Base-by-base conservation (phyloP, 2,113 vertebrate species). In the Charadrius vociferus region DNA sequence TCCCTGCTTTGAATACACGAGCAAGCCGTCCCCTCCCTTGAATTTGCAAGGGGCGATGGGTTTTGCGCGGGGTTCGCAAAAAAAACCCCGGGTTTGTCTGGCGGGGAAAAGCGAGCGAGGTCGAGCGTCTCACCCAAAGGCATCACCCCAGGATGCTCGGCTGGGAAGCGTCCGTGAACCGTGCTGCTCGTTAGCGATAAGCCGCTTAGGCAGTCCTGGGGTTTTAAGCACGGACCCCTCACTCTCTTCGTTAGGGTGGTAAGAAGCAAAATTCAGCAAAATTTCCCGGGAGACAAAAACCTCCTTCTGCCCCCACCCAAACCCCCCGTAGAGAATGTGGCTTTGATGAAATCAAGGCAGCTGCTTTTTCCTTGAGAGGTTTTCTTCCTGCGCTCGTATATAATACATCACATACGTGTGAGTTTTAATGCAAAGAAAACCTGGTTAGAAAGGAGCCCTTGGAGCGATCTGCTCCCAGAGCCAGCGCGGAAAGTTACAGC, bases 261-360 rank as follows among this genome's bases (percentile, higher is more conserved):
- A 71, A 81, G 41, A 62, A 52, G 34, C 3, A 56, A 81, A 70
- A 79, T 59, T 52, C 47, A 55, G 16, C 10, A 47, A 14, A 10
- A 15, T 66, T 79, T 59, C 74, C 32, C 49, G 61, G 18, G 41
- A 70, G 65, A 34, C 3, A 29, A 50, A 94, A 93, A 37, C 19
- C 36, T 22, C 36, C 36, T 29, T 43, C 45, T 53, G 12, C 22
- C 63, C 85, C 26, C 27, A 4, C 14, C 52, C 43, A 5, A 7
- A 1, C 12, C 18, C 13, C 9, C 37, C 37, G 0, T 0, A 26
- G 63, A 89, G 49, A 52, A 53, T 2, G 26, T 1, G 3, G 34
- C 34, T 62, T 62, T 66, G 73, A 49, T 89, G 62, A 70, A 91
- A 86, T 78, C 34, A 34, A 80, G 53, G 70, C 53, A 7, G 56